A percentile compares a stretch with the other conserved stretches of the same genome.
These are phyloP conservation scores for Jacana jacana DNA, from an alignment of 2,113 vertebrate genomes.

Conservation along the genomic window DNA sequence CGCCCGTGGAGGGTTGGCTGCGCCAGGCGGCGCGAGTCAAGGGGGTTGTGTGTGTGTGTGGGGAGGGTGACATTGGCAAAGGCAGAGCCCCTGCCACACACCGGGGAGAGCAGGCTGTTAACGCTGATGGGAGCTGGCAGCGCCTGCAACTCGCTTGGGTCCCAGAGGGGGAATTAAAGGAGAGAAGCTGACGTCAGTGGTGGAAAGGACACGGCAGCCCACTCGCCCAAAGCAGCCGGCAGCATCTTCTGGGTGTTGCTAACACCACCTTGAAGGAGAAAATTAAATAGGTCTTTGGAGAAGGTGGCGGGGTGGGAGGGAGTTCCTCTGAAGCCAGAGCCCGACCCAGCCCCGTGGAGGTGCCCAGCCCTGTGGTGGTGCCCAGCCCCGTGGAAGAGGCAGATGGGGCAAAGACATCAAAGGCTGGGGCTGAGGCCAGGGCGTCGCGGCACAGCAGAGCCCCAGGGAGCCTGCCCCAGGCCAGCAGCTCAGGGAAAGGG, in stretches of 20 bases:
- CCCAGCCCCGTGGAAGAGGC: background rate
- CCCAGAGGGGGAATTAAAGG: slow-evolving; percentile 60
- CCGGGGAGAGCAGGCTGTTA: slow-evolving; percentile 31
- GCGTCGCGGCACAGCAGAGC: background rate
- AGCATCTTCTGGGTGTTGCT: slow-evolving; percentile 52
- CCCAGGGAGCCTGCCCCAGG: background rate
- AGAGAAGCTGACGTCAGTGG: slow-evolving; percentile 57
- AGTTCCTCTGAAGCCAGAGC: background rate
- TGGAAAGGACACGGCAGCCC: slow-evolving; percentile 49
- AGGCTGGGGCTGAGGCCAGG: background rate
- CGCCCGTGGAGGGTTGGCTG: background rate
- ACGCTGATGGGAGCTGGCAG: slow-evolving; percentile 65
- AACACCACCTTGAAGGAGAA: slow-evolving; percentile 51
- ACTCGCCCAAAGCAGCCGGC: slow-evolving; percentile 46
- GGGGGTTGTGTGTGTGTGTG: too few species aligned
- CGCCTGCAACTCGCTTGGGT: slow-evolving; percentile 4
- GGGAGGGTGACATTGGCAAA: slow-evolving; percentile 39
- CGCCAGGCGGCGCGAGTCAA: background rate
- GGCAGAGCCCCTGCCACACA: slow-evolving; percentile 12
- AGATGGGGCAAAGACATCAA: background rate
- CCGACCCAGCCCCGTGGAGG: slow-evolving; percentile 5
- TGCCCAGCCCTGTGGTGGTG: background rate
- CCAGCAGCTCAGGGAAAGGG: background rate
- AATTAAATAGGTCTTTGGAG: slow-evolving; percentile 50
- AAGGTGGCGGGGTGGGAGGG: background rate